phyloP scores from a whole-genome alignment of 2,113 vertebrate species.

The Gambusia holbrooki region DNA sequence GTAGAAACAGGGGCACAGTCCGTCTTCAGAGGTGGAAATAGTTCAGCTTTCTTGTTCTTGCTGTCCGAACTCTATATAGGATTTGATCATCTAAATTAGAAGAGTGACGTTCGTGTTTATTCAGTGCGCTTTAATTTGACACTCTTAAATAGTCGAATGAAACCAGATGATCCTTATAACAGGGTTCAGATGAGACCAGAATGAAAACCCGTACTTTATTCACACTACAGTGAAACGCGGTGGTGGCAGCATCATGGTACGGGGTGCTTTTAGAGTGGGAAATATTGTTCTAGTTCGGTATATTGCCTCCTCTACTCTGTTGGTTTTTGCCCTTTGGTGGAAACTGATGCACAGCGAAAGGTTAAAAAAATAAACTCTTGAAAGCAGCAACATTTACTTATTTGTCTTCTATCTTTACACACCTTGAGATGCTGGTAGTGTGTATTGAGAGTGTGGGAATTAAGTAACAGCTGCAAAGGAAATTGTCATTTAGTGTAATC shows the following conservation, averaged over 20 bases:
- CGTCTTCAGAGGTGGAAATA: neutral
- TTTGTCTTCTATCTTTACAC: slow-evolving; percentile 5
- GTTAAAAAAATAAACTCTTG: neutral
- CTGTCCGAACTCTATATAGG: neutral
- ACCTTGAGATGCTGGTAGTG: slow-evolving; percentile 38
- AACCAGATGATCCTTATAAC: too few species aligned
- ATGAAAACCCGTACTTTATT: too few species aligned
- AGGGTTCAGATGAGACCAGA: too few species aligned
- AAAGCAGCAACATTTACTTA: slow-evolving; percentile 26
- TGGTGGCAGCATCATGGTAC: too few species aligned
- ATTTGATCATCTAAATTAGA: too few species aligned
- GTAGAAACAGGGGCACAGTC: neutral
- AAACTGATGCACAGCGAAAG: neutral
- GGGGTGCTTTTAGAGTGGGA: too few species aligned
- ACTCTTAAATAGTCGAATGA: too few species aligned
- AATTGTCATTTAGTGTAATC: slow-evolving; percentile 53
- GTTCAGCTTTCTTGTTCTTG: neutral
- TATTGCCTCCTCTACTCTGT: neutral
- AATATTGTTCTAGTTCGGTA: too few species aligned
- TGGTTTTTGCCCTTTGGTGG: neutral
- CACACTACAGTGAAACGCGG: too few species aligned
- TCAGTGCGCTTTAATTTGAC: too few species aligned
- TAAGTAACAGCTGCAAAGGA: slow-evolving; percentile 37
- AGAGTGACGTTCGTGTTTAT: too few species aligned
- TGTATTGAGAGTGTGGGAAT: slow-evolving; percentile 54